These are phyloP conservation scores for Fregetta grallaria DNA, from an alignment of 2,113 vertebrate species.

Conservation along the genomic window DNA sequence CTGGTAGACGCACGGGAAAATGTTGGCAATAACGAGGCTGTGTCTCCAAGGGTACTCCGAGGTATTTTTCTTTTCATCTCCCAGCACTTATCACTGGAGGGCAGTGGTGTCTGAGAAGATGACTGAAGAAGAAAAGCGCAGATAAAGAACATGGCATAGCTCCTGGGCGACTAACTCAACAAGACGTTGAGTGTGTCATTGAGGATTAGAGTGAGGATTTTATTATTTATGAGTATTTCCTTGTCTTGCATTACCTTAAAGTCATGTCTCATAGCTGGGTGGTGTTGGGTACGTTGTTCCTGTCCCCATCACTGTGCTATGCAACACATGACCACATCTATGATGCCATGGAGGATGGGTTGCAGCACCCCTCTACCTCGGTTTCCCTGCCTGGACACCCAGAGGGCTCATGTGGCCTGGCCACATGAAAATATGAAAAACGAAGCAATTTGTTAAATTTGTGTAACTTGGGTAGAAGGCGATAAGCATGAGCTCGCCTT, in stretches of 20 bases:
- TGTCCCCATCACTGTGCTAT: too few relatives aligned
- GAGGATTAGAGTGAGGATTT: background rate
- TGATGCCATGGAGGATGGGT: background rate
- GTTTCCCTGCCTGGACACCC: background rate
- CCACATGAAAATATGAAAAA: background rate
- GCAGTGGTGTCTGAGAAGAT: constrained; percentile 21
- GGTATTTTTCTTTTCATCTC: background rate
- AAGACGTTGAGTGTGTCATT: background rate
- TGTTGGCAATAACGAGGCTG: background rate
- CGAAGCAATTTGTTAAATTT: background rate
- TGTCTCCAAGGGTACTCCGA: background rate
- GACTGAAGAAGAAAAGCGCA: background rate
- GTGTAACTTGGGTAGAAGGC: background rate
- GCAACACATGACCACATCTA: background rate
- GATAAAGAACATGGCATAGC: background rate
- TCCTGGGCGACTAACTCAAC: background rate
- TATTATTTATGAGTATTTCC: background rate
- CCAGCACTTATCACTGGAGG: constrained; percentile 41
- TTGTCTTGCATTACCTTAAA: background rate
- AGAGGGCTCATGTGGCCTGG: background rate
- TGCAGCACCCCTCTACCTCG: background rate
- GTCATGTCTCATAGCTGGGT: background rate
- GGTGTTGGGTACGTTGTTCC: background rate
- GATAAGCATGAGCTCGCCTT: background rate
- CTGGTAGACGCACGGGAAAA: background rate